A percentile compares a stretch with the other conserved stretches of the same genome.
These are phyloP conservation scores for Stictonetta naevosa DNA, from an alignment of 2,113 vertebrate genomes.

Conservation along the genomic window DNA sequence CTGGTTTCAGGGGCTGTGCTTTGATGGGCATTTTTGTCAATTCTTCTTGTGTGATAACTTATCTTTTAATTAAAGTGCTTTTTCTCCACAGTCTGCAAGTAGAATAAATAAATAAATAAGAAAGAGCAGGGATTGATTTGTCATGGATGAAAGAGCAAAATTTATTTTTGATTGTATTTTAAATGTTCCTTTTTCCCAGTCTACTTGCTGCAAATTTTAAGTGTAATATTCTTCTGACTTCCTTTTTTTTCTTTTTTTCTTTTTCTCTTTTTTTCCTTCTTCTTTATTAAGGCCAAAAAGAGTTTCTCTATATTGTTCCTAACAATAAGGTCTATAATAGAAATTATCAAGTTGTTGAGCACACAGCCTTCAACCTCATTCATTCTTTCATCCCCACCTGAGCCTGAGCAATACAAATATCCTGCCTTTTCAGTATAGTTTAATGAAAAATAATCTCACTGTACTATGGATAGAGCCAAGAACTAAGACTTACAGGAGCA, in stretches of 20 bases:
- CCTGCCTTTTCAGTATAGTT: constrained; percentile 32
- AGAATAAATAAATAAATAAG: background rate
- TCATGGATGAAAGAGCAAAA: background rate
- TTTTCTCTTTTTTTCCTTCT: background rate
- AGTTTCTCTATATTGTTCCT: constrained; percentile 12
- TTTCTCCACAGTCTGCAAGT: background rate
- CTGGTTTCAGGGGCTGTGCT: no score
- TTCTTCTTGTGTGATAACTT: background rate
- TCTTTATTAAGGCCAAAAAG: background rate
- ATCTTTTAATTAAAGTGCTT: background rate
- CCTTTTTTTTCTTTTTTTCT: background rate
- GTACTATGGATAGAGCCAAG: background rate
- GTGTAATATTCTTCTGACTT: constrained; percentile 6
- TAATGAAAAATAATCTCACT: constrained; percentile 44
- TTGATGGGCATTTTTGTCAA: background rate
- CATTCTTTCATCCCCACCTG: constrained; percentile 28
- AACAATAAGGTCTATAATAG: constrained; percentile 54
- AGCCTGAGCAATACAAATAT: constrained; percentile 41
- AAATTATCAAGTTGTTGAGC: constrained; percentile 2
- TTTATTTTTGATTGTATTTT: background rate
- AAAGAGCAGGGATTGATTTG: background rate
- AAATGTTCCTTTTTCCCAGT: background rate
- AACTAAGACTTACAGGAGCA: constrained; percentile 21
- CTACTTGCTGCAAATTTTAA: constrained; percentile 5
- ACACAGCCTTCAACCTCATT: background rate